These are phyloP conservation scores for Eulemur rubriventer DNA, from an alignment of 2,797 vertebrate genomes.

Conservation along the genomic window DNA sequence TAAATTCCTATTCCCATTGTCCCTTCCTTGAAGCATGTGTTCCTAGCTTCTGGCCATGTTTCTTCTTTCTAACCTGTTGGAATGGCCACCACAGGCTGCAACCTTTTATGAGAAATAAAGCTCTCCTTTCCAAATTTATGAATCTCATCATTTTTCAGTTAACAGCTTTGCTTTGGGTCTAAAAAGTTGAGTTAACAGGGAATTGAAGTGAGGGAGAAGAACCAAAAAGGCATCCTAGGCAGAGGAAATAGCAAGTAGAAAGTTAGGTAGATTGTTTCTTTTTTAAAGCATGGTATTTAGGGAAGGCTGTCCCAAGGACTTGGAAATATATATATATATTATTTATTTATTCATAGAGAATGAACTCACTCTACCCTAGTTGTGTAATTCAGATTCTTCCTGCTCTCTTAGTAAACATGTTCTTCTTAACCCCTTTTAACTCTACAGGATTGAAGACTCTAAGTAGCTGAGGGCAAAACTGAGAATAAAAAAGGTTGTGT, in stretches of 20 bases:
- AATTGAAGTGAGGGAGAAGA: background rate
- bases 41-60: background rate
- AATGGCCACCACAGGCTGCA: background rate
- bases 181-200: background rate
- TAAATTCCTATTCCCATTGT: background rate
- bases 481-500: conserved; percentile 10
- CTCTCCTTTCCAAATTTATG: background rate
- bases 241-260: background rate
- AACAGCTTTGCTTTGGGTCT: background rate
- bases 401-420: conserved; percentile 18
- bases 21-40: background rate
- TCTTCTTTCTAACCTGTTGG: background rate
- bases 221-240: background rate
- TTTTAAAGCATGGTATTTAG: background rate
- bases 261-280: background rate
- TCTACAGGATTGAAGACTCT: background rate
- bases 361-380: background rate
- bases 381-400: background rate
- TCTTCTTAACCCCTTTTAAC: conserved; percentile 32
- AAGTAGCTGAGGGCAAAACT: conserved; percentile 6
- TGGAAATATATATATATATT: background rate
- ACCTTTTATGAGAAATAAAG: background rate
- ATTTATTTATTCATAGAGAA: background rate
- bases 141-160: background rate
- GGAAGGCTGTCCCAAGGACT: background rate